Evolutionary conservation across 2,888 invertebrate species (phyloP).

Genomic region (Meteorus cinctellus): DNA sequence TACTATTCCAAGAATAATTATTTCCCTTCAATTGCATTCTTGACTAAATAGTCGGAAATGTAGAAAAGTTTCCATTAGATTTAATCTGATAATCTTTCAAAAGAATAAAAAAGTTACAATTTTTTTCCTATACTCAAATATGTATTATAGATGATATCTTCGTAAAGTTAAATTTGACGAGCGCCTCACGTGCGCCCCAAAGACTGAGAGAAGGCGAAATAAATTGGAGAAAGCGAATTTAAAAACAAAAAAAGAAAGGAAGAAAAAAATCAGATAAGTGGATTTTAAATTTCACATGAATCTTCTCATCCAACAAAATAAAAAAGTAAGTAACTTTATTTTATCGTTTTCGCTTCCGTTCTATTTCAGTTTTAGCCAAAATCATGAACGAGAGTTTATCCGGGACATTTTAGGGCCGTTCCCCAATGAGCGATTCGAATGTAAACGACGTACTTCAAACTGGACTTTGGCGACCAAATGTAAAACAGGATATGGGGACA

Average conservation of each 20-base stretch:
- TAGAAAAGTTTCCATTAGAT: no score
- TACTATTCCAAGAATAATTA: no score
- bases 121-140: no score
- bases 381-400: slow-evolving; percentile 16
- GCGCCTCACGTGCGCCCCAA: no score
- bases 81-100: no score
- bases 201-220: neutral
- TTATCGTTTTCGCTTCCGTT: neutral
- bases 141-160: no score
- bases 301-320: neutral
- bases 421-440: slow-evolving; percentile 66
- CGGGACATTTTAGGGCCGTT: neutral
- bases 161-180: no score
- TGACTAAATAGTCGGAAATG: no score
- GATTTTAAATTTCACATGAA: slow-evolving; percentile 7
- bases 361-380: slow-evolving; percentile 6
- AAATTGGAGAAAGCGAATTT: neutral
- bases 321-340: neutral
- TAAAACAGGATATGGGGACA: slow-evolving; percentile 23
- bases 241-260: no score
- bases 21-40: no score
- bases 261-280: neutral
- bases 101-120: no score
- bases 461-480: slow-evolving; percentile 65
- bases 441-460: slow-evolving; percentile 68